A percentile compares a stretch with the other conserved stretches of the same genome.
Evolutionary conservation across 2,888 invertebrate species (phyloP).

Genomic region (Rotaria sp.): DNA sequence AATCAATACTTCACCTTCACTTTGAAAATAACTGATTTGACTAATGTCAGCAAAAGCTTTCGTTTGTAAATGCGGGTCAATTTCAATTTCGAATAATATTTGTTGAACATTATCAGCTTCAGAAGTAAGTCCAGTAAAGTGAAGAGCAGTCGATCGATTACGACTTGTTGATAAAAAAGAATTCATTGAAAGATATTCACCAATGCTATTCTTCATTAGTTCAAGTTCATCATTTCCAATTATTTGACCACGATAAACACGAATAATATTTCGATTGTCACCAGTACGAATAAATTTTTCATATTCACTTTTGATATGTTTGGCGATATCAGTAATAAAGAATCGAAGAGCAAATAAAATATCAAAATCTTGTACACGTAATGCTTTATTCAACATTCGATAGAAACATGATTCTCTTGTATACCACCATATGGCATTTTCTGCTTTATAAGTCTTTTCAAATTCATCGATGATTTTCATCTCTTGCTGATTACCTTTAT

Average conservation of each 20-base stretch:
- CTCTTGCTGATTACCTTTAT: neutral
- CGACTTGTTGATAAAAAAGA: neutral
- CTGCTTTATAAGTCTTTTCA: neutral
- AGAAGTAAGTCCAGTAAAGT: neutral
- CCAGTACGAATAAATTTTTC: neutral
- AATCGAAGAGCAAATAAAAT: neutral
- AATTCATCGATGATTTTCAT: neutral
- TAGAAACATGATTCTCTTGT: neutral
- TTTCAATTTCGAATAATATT: neutral
- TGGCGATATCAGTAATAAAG: neutral
- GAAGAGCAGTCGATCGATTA: neutral
- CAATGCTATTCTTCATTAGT: neutral
- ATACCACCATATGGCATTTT: neutral
- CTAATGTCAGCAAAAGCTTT: neutral
- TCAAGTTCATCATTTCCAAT: neutral
- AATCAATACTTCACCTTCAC: neutral
- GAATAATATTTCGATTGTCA: neutral
- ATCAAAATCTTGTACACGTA: neutral
- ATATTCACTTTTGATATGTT: neutral
- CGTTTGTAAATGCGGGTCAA: neutral
- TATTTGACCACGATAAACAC: neutral
- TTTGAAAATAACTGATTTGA: neutral
- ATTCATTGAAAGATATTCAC: neutral
- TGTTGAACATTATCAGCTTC: neutral
- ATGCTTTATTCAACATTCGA: neutral